phyloP scores from a whole-genome alignment of 2,888 invertebrate genomes.

The Ommatoiulus sabulosus region DNA sequence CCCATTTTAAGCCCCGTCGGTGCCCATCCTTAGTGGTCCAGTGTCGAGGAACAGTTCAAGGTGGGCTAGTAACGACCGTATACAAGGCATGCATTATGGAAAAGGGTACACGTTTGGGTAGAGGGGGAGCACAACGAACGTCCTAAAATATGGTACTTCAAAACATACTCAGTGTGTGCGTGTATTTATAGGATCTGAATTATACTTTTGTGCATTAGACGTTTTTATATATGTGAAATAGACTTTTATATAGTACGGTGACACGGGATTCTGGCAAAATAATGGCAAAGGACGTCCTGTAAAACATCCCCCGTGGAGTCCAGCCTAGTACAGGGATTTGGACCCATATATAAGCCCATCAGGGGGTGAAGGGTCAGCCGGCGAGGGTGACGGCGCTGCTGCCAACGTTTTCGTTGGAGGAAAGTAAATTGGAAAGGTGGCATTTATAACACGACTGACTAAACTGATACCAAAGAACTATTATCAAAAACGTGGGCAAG shows the following conservation, averaged over 20 bases:
- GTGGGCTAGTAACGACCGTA: not conserved
- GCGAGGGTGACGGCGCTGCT: not conserved
- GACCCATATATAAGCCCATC: slow-evolving; percentile 40
- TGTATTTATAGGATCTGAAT: not conserved
- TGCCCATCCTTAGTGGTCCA: slow-evolving; percentile 8
- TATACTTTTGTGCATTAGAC: not conserved
- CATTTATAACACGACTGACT: slow-evolving; percentile 19
- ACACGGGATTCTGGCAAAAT: slow-evolving; percentile 6
- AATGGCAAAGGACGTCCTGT: slow-evolving; percentile 9
- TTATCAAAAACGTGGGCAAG: not conserved
- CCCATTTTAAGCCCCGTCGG: not conserved
- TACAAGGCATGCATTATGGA: slow-evolving; percentile 17
- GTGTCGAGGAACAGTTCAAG: slow-evolving; percentile 6
- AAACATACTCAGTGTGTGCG: not conserved
- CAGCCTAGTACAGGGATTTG: not conserved
- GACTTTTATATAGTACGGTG: slow-evolving; percentile 13
- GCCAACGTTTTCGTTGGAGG: not conserved
- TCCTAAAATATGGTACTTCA: slow-evolving; percentile 1
- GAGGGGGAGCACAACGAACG: not conserved
- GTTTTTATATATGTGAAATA: slow-evolving; percentile 36
- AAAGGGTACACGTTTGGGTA: not conserved
- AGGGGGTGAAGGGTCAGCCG: slow-evolving; percentile 21
- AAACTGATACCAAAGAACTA: slow-evolving; percentile 9
- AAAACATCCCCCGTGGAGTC: slow-evolving; percentile 34
- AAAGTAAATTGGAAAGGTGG: slow-evolving; percentile 36